phyloP scores from a whole-genome alignment of 2,888 invertebrate genomes.

The Macrosoma leucophasiata region DNA sequence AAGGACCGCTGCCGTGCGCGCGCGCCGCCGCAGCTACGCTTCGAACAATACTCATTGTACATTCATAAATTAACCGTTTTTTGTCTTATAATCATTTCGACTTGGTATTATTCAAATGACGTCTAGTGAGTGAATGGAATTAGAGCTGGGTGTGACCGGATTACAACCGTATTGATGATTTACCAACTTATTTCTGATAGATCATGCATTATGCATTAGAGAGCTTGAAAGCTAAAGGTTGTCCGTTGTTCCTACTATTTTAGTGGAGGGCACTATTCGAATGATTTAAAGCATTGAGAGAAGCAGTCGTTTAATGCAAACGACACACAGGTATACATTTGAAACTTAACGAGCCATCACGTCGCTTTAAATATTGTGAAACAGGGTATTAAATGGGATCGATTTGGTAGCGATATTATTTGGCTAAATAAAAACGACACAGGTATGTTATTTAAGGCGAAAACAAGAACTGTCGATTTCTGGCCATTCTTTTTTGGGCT shows the following conservation, averaged over 20 bases:
- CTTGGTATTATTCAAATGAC: slow-evolving; percentile 52
- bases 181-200: slow-evolving; percentile 25
- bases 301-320: too few relatives aligned
- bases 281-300: too few relatives aligned
- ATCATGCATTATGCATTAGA: slow-evolving; percentile 28
- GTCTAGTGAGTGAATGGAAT: slow-evolving; percentile 37
- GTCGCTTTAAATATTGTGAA: too few relatives aligned
- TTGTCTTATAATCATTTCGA: slow-evolving; percentile 41
- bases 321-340: too few relatives aligned
- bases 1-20: slow-evolving; percentile 36
- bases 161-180: slow-evolving; percentile 30
- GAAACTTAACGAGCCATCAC: too few relatives aligned
- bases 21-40: slow-evolving; percentile 27
- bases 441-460: slow-evolving; percentile 57
- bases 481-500: slow-evolving; percentile 59
- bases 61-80: slow-evolving; percentile 39
- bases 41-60: slow-evolving; percentile 48
- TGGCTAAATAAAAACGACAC: slow-evolving; percentile 47
- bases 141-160: slow-evolving; percentile 34
- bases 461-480: slow-evolving; percentile 55
- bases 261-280: too few relatives aligned
- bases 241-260: too few relatives aligned
- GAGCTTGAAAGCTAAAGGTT: slow-evolving; percentile 12
- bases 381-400: slow-evolving; percentile 25
- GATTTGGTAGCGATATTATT: slow-evolving; percentile 41